These are phyloP conservation scores for Nyctereutes procyonoides DNA, from an alignment of 2,113 vertebrate genomes.

Conservation along the genomic window DNA sequence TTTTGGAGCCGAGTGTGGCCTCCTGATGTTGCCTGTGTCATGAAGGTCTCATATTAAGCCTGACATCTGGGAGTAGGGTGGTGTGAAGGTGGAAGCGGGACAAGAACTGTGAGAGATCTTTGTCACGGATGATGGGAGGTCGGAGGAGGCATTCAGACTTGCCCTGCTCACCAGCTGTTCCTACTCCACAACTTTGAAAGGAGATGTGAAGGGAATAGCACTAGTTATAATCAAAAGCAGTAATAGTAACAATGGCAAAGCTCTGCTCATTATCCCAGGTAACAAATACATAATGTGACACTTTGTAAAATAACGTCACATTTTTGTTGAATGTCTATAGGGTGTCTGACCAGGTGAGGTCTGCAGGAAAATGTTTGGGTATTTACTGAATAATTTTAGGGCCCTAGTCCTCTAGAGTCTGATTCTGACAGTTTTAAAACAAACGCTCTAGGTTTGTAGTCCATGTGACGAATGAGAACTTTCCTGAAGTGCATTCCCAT, in stretches of 20 bases:
- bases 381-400: conserved; percentile 35
- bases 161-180: neutral
- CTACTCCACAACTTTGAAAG: neutral
- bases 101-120: neutral
- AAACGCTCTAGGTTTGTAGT: neutral
- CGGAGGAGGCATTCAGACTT: neutral
- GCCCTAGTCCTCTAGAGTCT: neutral
- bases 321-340: neutral
- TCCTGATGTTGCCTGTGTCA: neutral
- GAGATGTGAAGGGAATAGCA: neutral
- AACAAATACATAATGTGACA: neutral
- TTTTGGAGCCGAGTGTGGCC: neutral
- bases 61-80: neutral
- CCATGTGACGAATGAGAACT: neutral
- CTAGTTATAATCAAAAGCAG: neutral
- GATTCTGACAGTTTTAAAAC: neutral
- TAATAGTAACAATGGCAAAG: neutral
- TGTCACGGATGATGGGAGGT: neutral
- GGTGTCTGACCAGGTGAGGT: neutral
- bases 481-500: neutral
- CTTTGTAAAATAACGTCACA: neutral
- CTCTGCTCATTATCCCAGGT: neutral
- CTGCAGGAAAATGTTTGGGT: neutral
- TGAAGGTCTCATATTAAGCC: neutral
- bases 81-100: neutral